phyloP scores from a whole-genome alignment of 2,888 invertebrate species.

The Diachrysia chrysitis region DNA sequence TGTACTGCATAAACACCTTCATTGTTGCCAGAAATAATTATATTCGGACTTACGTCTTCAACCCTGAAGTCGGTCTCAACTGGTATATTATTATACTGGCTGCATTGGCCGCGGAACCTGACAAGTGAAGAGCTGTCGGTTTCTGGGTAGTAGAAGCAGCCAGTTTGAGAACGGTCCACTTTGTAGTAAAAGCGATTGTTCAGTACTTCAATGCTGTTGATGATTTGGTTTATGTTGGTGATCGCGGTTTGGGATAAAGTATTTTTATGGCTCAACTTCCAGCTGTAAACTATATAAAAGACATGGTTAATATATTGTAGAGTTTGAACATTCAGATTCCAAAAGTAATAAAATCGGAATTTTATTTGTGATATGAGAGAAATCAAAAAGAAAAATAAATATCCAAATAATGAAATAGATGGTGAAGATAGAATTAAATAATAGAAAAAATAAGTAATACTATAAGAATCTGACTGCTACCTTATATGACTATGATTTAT shows the following conservation, averaged over 20 bases:
- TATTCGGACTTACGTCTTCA: constrained; percentile 17
- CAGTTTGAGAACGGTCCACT: constrained; percentile 58
- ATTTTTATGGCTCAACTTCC: constrained; percentile 72
- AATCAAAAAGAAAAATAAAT: too few relatives aligned
- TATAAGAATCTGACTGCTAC: too few relatives aligned
- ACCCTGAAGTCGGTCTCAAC: constrained; percentile 33
- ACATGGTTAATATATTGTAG: background rate
- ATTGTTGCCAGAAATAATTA: background rate
- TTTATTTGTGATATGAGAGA: too few relatives aligned
- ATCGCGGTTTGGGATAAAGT: constrained; percentile 46
- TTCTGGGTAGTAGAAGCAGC: constrained; percentile 69
- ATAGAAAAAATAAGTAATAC: too few relatives aligned
- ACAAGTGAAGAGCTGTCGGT: constrained; percentile 47
- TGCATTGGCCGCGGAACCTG: constrained; percentile 61
- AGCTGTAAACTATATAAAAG: constrained; percentile 70
- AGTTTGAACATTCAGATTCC: too few relatives aligned
- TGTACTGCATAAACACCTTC: too few relatives aligned
- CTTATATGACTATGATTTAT: too few relatives aligned
- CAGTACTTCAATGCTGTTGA: constrained; percentile 54
- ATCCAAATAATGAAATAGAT: too few relatives aligned
- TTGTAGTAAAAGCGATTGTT: constrained; percentile 64
- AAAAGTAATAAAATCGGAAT: too few relatives aligned
- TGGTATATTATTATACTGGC: constrained; percentile 31
- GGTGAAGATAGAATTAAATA: too few relatives aligned
- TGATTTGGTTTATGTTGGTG: constrained; percentile 50